Base-by-base conservation (phyloP, 2,888 invertebrate species). In the Agrotis clavis region DNA sequence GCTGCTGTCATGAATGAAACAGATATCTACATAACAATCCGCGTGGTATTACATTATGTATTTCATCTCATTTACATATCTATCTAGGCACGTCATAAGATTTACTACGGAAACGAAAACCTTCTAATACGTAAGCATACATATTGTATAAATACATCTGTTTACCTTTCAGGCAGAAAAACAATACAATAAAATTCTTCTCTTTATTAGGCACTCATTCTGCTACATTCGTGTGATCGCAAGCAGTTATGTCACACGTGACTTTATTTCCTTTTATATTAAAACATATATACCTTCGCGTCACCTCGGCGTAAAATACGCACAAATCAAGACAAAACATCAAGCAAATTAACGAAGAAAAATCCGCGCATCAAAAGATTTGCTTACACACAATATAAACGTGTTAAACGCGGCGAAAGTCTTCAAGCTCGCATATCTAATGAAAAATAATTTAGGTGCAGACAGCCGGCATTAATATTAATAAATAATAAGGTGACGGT, bases 401-500 rank as follows among this genome's bases (percentile, higher is more conserved):
- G 85, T 88, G 87, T 89, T 88, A 89, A 87, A 85, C 89, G 86
- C 84, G 86, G 79, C 85, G 82, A 75, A 74, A 89, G 86, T 86
- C 89, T 83, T 86, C 80, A 80, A 84, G 85, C 86, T 88, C 86
- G 88, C 88, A 89, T 90, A 88, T 89, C 90, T 93, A 93, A 94
- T 94, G 93, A 92, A 92, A 93, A 93, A 93, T 93, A 92, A 94
- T 93, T 93, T 90, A 83, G 88, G 89, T 89, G 94, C 79, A 91
- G 94, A 95, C 94, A 90, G 90, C 83, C 77, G 80, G 87, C 92
- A 94, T 95, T 94, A 92, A 95, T 95, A 93, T 93, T 93, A 94
- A 95, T 95, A 93, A 93, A 94, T 93, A 94, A 92, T 91, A 93
- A 91, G 91, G 92, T 90, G 93, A 93, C 93, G 88, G 93, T 94